phyloP scores from a whole-genome alignment of 2,888 invertebrate genomes.

The Iselma pallidipennis region DNA sequence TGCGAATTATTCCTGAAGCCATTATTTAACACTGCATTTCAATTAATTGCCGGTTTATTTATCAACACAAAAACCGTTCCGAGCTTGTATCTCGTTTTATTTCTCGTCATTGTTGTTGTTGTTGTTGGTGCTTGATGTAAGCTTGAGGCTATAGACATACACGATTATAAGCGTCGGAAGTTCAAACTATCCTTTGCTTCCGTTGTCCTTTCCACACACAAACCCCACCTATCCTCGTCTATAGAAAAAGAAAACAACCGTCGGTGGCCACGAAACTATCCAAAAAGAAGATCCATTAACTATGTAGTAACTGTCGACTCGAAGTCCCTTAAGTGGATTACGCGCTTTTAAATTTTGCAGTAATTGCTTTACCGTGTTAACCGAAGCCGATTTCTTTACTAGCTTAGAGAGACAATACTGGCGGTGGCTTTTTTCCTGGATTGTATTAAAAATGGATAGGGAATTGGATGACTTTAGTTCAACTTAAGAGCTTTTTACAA shows the following conservation, averaged over 20 bases:
- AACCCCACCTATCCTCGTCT: too few species aligned
- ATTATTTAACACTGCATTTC: conserved; percentile 36
- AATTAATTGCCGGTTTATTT: conserved; percentile 48
- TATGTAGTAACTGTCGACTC: conserved; percentile 36
- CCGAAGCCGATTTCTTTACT: conserved; percentile 33
- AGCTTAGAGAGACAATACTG: conserved; percentile 28
- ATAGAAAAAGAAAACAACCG: not conserved
- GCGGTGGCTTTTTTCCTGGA: not conserved
- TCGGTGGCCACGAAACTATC: not conserved
- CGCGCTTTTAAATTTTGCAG: conserved; percentile 43
- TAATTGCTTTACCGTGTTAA: conserved; percentile 47
- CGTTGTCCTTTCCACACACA: not conserved
- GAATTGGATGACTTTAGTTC: not conserved
- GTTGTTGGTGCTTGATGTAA: conserved; percentile 5
- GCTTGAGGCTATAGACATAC: not conserved
- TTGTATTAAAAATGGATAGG: conserved; percentile 11
- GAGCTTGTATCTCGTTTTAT: too few species aligned
- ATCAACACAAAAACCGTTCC: too few species aligned
- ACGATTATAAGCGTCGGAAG: not conserved
- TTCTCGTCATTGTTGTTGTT: not conserved
- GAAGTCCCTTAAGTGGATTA: conserved; percentile 49
- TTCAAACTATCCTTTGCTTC: not conserved
- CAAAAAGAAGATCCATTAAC: conserved; percentile 40
- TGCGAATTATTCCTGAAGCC: conserved; percentile 21
- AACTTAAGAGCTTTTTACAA: conserved; percentile 15